Evolutionary conservation across 2,113 vertebrate genomes (phyloP).

Genomic region (Podiceps cristatus): DNA sequence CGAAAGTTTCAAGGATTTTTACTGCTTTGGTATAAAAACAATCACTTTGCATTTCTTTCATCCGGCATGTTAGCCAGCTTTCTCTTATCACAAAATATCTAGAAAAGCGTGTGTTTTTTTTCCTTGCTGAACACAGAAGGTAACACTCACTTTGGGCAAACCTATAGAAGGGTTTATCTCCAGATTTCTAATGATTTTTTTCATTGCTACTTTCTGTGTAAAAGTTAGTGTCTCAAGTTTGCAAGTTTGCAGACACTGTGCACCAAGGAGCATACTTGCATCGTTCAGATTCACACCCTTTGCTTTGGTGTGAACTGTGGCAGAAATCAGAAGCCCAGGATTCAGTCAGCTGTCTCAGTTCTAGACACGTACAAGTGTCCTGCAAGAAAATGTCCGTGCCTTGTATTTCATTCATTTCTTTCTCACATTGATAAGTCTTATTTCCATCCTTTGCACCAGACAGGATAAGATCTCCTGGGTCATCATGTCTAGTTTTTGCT

Average conservation of each 20-base stretch:
- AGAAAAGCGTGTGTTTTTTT: background rate
- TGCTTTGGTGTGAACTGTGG: rapidly evolving
- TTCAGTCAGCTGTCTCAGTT: background rate
- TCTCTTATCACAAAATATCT: background rate
- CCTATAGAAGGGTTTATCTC: background rate
- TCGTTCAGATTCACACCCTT: background rate
- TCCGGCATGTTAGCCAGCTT: background rate
- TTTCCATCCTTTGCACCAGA: background rate
- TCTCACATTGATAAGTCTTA: background rate
- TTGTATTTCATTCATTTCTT: background rate
- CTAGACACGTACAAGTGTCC: background rate
- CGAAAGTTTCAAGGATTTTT: background rate
- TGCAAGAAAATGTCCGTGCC: background rate
- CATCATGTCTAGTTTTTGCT: background rate
- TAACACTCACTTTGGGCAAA: background rate
- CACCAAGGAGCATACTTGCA: background rate
- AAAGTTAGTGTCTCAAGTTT: background rate
- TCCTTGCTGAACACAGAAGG: background rate
- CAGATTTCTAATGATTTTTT: background rate
- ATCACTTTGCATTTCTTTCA: background rate
- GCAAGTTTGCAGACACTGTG: background rate
- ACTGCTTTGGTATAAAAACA: background rate
- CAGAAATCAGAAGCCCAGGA: background rate
- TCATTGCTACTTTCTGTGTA: background rate
- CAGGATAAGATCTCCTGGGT: background rate